A percentile compares a stretch with the other conserved stretches of the same genome.
These are phyloP conservation scores for cattle (Bos taurus) DNA, from an alignment of 2,113 vertebrate species.

Conservation along the genomic window ARS-UCD2.0 NC_037347.1:24035501-24036000, in stretches of 20 bases:
- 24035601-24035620: not conserved
- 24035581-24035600: not conserved
- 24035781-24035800: not conserved
- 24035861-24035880: not conserved
- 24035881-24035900: not conserved
- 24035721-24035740: not conserved
- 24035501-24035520: not conserved
- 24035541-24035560: not conserved
- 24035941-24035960: not conserved
- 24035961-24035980: not conserved
- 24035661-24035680: not conserved
- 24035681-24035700: not conserved
- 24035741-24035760: not conserved
- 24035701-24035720: not conserved
- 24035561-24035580: not conserved
- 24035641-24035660: not conserved
- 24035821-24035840: not conserved
- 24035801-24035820: not conserved
- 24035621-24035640: not conserved
- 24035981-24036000: not conserved
- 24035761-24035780: not conserved
- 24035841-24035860: not conserved
- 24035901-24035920: not conserved
- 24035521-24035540: not conserved
- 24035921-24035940: not conserved